phyloP scores from a whole-genome alignment of 1,140 invertebrate genomes.

The Lordiphosa clarofinis region DNA sequence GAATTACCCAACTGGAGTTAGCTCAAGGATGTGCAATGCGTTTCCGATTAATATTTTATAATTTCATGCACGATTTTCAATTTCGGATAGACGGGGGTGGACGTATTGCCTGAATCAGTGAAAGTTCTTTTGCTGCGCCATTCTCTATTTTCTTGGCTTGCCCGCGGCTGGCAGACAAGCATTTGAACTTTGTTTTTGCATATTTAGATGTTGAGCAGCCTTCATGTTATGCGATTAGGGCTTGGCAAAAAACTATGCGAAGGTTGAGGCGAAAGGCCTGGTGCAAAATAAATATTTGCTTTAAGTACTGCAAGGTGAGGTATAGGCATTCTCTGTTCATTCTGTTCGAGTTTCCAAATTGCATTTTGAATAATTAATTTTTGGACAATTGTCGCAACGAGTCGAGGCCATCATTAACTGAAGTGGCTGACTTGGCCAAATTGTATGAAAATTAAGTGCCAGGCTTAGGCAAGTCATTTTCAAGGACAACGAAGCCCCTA shows the following conservation, averaged over 20 bases:
- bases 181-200: constrained; percentile 51
- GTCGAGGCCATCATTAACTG: constrained; percentile 53
- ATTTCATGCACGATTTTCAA: constrained; percentile 67
- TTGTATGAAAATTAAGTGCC: constrained; percentile 17
- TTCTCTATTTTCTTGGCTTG: constrained; percentile 27
- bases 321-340: constrained; percentile 27
- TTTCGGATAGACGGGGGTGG: constrained; percentile 16
- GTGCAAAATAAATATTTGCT: constrained; percentile 49
- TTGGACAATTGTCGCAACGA: constrained; percentile 44
- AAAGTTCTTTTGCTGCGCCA: constrained; percentile 35
- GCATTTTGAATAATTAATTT: constrained; percentile 65
- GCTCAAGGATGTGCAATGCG: constrained; percentile 47
- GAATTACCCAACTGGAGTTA: constrained; percentile 38
- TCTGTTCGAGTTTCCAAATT: constrained; percentile 40
- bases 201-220: constrained; percentile 2
- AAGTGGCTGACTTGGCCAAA: constrained; percentile 35
- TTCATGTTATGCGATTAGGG: too few relatives aligned
- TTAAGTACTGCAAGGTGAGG: constrained; percentile 14
- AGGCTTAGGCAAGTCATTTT: constrained; percentile 26
- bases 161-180: constrained; percentile 58
- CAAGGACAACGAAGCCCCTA: constrained; percentile 9
- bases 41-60: constrained; percentile 64
- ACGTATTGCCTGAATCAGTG: constrained; percentile 14
- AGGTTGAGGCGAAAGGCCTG: constrained; percentile 37
- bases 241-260: too few relatives aligned